Evolutionary conservation across 2,888 invertebrate species (phyloP).

Genomic region (Boloria selene): DNA sequence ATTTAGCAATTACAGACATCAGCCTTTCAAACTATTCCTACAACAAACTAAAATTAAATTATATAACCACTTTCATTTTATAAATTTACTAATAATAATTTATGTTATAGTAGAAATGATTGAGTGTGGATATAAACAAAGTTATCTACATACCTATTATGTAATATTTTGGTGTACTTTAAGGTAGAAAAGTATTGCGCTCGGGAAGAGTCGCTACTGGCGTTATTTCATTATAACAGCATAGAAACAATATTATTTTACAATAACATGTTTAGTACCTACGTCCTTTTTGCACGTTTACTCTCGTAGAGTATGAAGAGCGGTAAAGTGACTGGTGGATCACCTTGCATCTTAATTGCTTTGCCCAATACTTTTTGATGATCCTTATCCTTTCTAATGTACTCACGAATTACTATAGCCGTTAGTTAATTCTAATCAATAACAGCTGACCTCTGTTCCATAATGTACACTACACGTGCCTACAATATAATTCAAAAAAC

Average conservation of each 20-base stretch:
- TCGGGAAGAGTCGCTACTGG: background rate
- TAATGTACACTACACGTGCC: background rate
- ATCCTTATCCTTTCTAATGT: conserved; percentile 43
- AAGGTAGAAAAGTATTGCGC: background rate
- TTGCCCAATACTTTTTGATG: conserved; percentile 49
- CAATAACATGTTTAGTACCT: conserved; percentile 21
- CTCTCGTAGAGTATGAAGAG: conserved; percentile 31
- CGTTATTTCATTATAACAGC: background rate
- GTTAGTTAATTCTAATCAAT: conserved; percentile 6
- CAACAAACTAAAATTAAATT: background rate
- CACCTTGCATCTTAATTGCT: conserved; percentile 57
- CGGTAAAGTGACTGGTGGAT: conserved; percentile 50
- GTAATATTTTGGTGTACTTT: too few relatives aligned
- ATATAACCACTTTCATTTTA: too few relatives aligned
- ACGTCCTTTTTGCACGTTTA: conserved; percentile 41
- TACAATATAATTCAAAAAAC: background rate
- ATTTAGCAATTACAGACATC: conserved; percentile 14
- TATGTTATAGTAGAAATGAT: too few relatives aligned
- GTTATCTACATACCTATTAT: too few relatives aligned
- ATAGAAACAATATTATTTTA: conserved; percentile 5
- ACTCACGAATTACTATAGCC: conserved; percentile 32
- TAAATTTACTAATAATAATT: too few relatives aligned
- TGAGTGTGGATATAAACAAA: too few relatives aligned
- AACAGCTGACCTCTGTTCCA: background rate
- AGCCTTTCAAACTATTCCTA: conserved; percentile 3